Conservation (phyloP, 2,113 vertebrate genomes). For the Micromys minutus region DNA sequence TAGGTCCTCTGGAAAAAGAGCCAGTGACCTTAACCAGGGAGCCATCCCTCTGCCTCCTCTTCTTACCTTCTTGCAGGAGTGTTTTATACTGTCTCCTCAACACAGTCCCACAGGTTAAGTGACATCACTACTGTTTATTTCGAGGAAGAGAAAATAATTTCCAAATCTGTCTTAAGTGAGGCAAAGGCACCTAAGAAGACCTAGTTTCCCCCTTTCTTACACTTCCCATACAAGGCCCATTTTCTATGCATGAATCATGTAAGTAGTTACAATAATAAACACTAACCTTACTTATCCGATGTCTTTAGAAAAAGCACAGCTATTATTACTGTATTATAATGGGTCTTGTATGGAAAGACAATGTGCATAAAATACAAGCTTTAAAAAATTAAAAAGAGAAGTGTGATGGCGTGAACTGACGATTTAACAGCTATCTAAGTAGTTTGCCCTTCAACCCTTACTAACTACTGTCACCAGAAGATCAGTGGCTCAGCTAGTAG, state of each 20-base stretch:
- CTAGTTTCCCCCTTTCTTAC: neutral
- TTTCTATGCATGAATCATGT: neutral
- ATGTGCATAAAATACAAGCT: too few species aligned
- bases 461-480: neutral
- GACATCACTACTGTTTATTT: slow-evolving; percentile 12
- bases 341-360: neutral
- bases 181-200: neutral
- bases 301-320: neutral
- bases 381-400: neutral
- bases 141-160: neutral
- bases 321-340: neutral
- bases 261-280: neutral
- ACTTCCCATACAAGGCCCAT: too few species aligned
- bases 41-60: neutral
- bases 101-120: slow-evolving; percentile 7
- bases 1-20: neutral
- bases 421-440: neutral
- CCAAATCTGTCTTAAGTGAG: neutral
- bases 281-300: neutral
- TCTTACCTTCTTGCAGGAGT: neutral
- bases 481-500: neutral
- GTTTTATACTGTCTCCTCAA: neutral
- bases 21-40: neutral
- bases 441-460: neutral
- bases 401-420: neutral